Percentiles rank a stretch among this genome's conserved stretches.
phyloP scores from a whole-genome alignment of 30 jellyfish, hydroid and myxozoan species.

The Hydractinia symbiolongicarpus region DNA sequence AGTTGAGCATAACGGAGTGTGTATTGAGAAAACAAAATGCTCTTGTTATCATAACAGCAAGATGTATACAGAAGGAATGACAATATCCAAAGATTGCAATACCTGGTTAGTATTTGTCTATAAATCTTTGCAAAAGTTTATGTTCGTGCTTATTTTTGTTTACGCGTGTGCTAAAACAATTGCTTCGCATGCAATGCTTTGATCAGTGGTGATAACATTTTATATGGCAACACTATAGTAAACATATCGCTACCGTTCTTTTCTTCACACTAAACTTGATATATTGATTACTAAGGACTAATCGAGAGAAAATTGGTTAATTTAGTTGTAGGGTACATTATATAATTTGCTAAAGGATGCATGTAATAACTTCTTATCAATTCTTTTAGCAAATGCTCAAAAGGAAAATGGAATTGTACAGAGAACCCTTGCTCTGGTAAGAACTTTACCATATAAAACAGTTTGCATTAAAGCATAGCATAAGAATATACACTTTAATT shows the following conservation, averaged over 20 bases:
- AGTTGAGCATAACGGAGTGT: conserved; percentile 33
- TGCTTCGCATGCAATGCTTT: not conserved
- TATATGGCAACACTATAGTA: too few relatives aligned
- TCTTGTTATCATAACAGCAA: conserved; percentile 75
- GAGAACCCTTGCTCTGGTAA: conserved; percentile 11
- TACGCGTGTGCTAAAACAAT: not conserved
- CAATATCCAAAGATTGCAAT: conserved; percentile 48
- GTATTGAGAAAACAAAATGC: conserved; percentile 38
- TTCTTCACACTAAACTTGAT: too few relatives aligned
- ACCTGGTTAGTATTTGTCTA: conserved; percentile 36
- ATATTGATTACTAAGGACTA: too few relatives aligned
- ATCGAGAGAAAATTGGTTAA: too few relatives aligned
- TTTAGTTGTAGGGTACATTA: too few relatives aligned
- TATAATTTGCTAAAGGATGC: too few relatives aligned
- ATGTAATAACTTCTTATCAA: too few relatives aligned
- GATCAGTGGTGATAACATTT: too few relatives aligned
- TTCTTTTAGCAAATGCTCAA: not conserved
- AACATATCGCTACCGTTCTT: too few relatives aligned
- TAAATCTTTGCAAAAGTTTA: not conserved
- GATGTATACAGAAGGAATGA: conserved; percentile 42
- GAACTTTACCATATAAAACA: too few relatives aligned
- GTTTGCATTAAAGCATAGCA: too few relatives aligned
- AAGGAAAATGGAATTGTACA: conserved; percentile 21
- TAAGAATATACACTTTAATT: too few relatives aligned
- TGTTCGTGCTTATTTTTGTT: not conserved